A percentile compares a stretch with the other conserved stretches of the same genome.
phyloP scores from a whole-genome alignment of 2,888 invertebrate genomes.

The Acleris cristana region DNA sequence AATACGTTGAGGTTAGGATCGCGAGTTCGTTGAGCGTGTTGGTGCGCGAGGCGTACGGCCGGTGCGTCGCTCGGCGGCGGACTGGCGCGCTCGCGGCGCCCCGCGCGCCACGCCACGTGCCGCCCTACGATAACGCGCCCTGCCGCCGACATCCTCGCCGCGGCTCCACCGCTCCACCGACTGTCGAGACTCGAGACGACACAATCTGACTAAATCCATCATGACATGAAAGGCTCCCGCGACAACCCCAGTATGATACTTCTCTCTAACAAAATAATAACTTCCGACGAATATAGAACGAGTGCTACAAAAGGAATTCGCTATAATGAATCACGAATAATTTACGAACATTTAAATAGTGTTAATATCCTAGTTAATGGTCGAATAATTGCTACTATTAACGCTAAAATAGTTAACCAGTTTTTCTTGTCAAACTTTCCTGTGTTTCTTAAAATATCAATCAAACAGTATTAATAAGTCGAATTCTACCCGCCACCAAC shows the following conservation, averaged over 20 bases:
- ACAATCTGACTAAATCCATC: constrained; percentile 63
- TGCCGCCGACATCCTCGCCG: constrained; percentile 44
- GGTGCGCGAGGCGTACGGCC: constrained; percentile 73
- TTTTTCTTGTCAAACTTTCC: no score
- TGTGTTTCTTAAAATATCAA: no score
- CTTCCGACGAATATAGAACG: constrained; percentile 39
- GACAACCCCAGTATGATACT: constrained; percentile 48
- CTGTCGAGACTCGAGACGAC: constrained; percentile 53
- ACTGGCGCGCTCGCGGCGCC: constrained; percentile 70
- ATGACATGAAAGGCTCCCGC: constrained; percentile 59
- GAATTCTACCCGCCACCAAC: no score
- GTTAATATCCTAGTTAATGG: no score
- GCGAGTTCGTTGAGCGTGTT: constrained; percentile 68
- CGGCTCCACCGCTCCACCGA: constrained; percentile 32
- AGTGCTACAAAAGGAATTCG: constrained; percentile 6
- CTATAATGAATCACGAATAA: no score
- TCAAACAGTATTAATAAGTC: no score
- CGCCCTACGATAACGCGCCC: constrained; percentile 67
- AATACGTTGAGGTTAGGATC: constrained; percentile 78
- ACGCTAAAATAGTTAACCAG: no score
- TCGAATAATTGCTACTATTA: no score
- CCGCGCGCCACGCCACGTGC: constrained; percentile 53
- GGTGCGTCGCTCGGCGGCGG: constrained; percentile 72
- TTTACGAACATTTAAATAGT: no score
- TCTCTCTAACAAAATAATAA: constrained; percentile 42